Conservation (phyloP, 2,113 vertebrate genomes). For the Centrocercus urophasianus region DNA sequence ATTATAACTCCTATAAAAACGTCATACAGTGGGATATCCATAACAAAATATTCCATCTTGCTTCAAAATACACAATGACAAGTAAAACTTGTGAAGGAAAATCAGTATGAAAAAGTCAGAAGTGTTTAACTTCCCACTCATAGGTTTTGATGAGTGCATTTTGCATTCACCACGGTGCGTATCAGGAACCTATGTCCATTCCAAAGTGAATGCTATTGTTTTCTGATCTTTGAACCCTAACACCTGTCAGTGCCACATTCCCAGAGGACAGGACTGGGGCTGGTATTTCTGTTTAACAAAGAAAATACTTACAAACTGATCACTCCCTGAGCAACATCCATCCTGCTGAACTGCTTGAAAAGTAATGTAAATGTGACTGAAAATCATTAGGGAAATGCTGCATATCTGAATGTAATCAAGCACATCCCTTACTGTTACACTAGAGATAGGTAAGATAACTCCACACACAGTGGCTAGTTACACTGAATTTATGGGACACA, state of each 20-base stretch:
- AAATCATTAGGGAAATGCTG: not conserved
- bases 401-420: not conserved
- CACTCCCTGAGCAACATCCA: not conserved
- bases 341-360: not conserved
- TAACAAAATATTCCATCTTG: not conserved
- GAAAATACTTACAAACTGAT: slow-evolving; percentile 29
- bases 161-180: not conserved
- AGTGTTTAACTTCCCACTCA: slow-evolving; percentile 19
- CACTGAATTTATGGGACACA: not conserved
- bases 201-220: slow-evolving; percentile 59
- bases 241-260: slow-evolving; percentile 55
- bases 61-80: not conserved
- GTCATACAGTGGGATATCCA: not conserved
- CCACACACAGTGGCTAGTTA: not conserved
- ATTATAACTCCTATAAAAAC: not conserved
- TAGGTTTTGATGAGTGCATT: not conserved
- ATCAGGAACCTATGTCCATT: slow-evolving; percentile 44
- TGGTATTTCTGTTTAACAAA: slow-evolving; percentile 37
- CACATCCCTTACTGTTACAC: not conserved
- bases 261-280: not conserved
- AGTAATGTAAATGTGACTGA: not conserved
- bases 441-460: not conserved
- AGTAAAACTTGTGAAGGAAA: not conserved
- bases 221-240: slow-evolving; percentile 62
- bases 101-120: not conserved